Evolutionary conservation across 1,140 invertebrate genomes (phyloP).

Genomic region (Drosophila lini): DNA sequence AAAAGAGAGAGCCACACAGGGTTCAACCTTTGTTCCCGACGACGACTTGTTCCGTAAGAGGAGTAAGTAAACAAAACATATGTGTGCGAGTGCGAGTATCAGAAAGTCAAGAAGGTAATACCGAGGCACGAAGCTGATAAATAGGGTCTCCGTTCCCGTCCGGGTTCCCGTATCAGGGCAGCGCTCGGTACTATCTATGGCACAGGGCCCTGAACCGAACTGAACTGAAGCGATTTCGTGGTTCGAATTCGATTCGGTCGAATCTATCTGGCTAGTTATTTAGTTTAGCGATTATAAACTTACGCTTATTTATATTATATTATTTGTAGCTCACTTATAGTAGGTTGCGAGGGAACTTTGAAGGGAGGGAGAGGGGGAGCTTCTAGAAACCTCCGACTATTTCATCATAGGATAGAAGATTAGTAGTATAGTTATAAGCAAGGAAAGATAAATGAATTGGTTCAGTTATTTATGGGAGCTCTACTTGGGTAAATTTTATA

Average conservation of each 20-base stretch:
- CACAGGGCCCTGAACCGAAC: slow-evolving; percentile 55
- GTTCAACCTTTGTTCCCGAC: slow-evolving; percentile 59
- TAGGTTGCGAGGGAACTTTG: background rate
- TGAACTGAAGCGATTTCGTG: slow-evolving; percentile 26
- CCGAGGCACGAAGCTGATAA: slow-evolving; percentile 39
- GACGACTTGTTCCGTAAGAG: slow-evolving; percentile 15
- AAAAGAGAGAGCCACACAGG: slow-evolving; percentile 15
- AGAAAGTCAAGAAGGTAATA: slow-evolving; percentile 50
- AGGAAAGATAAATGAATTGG: background rate
- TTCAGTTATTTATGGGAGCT: background rate
- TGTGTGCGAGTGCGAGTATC: slow-evolving; percentile 20
- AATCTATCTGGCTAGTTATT: slow-evolving; percentile 3
- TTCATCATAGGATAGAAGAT: background rate
- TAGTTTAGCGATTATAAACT: background rate
- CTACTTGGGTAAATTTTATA: background rate
- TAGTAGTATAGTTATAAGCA: background rate
- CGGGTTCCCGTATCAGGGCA: slow-evolving; percentile 27
- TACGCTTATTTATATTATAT: background rate
- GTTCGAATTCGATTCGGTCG: slow-evolving; percentile 21
- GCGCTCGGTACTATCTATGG: slow-evolving; percentile 20
- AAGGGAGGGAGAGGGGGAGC: too few relatives aligned
- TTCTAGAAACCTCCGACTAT: background rate
- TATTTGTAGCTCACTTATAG: background rate
- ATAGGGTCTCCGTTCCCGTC: slow-evolving; percentile 29
- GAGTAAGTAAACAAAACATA: slow-evolving; percentile 17